A percentile compares a stretch with the other conserved stretches of the same genome.
Conservation (phyloP, 2,797 vertebrate genomes). For the Oreochromis grahami region DNA sequence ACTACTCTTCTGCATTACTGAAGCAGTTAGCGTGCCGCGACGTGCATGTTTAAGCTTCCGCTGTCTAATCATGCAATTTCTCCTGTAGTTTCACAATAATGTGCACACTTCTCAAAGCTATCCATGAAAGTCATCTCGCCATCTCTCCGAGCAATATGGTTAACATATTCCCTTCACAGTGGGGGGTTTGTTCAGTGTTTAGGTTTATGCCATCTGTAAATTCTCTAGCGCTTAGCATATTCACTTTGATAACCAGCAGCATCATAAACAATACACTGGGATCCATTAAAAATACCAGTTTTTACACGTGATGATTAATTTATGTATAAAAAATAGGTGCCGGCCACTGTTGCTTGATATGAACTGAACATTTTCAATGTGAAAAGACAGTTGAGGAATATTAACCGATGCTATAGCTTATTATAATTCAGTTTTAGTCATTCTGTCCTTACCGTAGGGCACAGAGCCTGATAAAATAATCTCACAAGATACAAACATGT, state of each 20-base stretch:
- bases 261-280: constrained; percentile 28
- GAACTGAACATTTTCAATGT: neutral
- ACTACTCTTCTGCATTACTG: constrained; percentile 3
- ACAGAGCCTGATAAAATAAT: neutral
- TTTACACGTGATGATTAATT: neutral
- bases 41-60: neutral
- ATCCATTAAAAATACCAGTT: constrained; percentile 2
- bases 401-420: neutral
- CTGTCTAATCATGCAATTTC: constrained; percentile 3
- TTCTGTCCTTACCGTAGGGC: neutral
- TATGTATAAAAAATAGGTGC: neutral
- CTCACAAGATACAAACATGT: neutral
- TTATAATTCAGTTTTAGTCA: neutral
- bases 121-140: constrained; percentile 21
- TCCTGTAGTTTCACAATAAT: neutral
- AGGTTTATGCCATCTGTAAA: constrained; percentile 45
- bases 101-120: constrained; percentile 45
- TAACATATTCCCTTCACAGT: constrained; percentile 40
- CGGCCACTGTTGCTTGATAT: neutral
- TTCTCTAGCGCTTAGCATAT: constrained; percentile 18
- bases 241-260: constrained; percentile 35
- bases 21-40: neutral
- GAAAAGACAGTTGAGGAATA: neutral
- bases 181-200: constrained; percentile 26
- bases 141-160: constrained; percentile 28